A percentile compares a stretch with the other conserved stretches of the same genome.
These are phyloP conservation scores for Parotia lawesii DNA, from an alignment of 2,113 vertebrate genomes.

Conservation along the genomic window DNA sequence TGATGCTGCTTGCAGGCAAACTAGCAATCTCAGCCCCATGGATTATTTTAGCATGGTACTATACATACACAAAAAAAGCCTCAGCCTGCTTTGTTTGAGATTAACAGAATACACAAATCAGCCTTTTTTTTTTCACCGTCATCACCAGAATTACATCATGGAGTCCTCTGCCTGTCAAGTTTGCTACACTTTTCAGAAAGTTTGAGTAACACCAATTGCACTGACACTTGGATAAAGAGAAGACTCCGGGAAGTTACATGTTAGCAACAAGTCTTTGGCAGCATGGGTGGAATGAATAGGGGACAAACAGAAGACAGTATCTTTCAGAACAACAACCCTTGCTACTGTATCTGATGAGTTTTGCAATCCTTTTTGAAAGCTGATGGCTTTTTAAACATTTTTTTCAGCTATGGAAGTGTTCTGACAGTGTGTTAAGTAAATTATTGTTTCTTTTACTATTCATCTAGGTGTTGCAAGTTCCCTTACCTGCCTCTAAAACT, in stretches of 20 bases:
- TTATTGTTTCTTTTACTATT: background rate
- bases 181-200: background rate
- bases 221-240: background rate
- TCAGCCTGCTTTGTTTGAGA: background rate
- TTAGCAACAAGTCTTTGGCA: background rate
- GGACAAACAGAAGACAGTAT: background rate
- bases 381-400: background rate
- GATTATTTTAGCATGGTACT: background rate
- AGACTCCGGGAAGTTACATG: background rate
- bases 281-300: background rate
- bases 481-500: background rate
- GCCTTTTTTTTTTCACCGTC: background rate
- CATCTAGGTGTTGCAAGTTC: background rate
- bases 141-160: background rate
- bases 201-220: background rate
- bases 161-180: background rate
- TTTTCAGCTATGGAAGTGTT: background rate
- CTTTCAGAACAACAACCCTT: background rate
- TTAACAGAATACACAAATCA: background rate
- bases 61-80: background rate
- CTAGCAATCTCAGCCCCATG: background rate
- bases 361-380: background rate
- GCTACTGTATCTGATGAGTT: background rate
- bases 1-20: background rate
- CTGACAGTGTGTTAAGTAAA: background rate